phyloP scores from a whole-genome alignment of 2,888 invertebrate genomes.

The Copidosoma aretas region DNA sequence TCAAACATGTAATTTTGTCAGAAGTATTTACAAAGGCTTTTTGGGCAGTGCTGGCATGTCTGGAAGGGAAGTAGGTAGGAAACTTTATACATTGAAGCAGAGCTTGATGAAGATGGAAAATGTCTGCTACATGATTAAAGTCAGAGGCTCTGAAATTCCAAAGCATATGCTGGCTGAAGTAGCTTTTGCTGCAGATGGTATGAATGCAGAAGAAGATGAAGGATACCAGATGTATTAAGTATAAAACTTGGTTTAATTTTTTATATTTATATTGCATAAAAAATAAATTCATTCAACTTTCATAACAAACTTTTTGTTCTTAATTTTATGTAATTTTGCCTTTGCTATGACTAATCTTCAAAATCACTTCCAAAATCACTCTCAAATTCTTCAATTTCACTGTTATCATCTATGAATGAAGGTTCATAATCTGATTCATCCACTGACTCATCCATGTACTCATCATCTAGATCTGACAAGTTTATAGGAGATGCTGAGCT shows the following conservation, averaged over 20 bases:
- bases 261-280: conserved; percentile 28
- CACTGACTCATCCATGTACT: conserved; percentile 52
- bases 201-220: conserved; percentile 64
- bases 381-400: conserved; percentile 25
- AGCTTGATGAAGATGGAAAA: conserved; percentile 84
- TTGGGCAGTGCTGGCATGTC: conserved; percentile 66
- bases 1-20: conserved; percentile 75
- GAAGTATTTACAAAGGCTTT: conserved; percentile 71
- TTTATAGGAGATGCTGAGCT: conserved; percentile 11
- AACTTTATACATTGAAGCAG: conserved; percentile 74
- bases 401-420: conserved; percentile 39
- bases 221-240: conserved; percentile 59
- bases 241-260: conserved; percentile 5
- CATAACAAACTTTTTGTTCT: conserved; percentile 3
- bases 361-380: conserved; percentile 43
- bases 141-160: conserved; percentile 82
- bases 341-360: conserved; percentile 16
- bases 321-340: not conserved
- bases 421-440: conserved; percentile 58
- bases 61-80: conserved; percentile 73
- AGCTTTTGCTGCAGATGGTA: conserved; percentile 58
- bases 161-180: conserved; percentile 71
- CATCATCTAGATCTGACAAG: conserved; percentile 39
- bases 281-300: conserved; percentile 13
- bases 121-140: conserved; percentile 80